A percentile compares a stretch with the other conserved stretches of the same genome.
Conservation (phyloP, 2,113 vertebrate species). For the Acrocephalus kingi region DNA sequence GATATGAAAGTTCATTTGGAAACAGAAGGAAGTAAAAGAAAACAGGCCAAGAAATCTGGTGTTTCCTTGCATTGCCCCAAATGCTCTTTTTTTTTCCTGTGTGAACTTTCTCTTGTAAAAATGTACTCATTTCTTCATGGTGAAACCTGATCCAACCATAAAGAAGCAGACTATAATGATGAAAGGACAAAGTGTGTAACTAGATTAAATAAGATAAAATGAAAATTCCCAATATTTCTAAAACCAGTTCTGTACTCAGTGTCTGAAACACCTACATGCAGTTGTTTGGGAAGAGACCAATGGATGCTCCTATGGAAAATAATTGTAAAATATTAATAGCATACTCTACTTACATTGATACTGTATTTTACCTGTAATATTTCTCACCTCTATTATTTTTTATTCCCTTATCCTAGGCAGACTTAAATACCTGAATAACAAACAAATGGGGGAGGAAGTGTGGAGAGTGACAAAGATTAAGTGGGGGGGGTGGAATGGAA, state of each 20-base stretch:
- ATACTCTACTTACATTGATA: neutral
- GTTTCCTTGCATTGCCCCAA: neutral
- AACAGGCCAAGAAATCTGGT: neutral
- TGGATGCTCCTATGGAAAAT: neutral
- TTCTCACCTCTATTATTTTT: neutral
- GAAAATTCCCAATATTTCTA: neutral
- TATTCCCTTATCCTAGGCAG: neutral
- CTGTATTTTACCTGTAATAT: neutral
- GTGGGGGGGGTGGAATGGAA: fast-evolving
- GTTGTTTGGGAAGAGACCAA: neutral
- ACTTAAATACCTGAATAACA: neutral
- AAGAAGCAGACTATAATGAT: neutral
- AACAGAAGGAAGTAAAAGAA: neutral
- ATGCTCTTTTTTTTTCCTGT: neutral
- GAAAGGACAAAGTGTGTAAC: neutral
- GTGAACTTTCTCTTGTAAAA: neutral
- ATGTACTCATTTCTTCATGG: neutral
- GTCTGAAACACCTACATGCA: neutral
- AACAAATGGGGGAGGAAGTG: neutral
- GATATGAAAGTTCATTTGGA: neutral
- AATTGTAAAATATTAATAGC: neutral
- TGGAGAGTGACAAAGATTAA: neutral
- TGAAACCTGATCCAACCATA: neutral
- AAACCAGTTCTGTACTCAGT: neutral
- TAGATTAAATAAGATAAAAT: neutral